Evolutionary conservation across 2,797 vertebrate genomes (phyloP).

Genomic region (Coregonus suidteri): DNA sequence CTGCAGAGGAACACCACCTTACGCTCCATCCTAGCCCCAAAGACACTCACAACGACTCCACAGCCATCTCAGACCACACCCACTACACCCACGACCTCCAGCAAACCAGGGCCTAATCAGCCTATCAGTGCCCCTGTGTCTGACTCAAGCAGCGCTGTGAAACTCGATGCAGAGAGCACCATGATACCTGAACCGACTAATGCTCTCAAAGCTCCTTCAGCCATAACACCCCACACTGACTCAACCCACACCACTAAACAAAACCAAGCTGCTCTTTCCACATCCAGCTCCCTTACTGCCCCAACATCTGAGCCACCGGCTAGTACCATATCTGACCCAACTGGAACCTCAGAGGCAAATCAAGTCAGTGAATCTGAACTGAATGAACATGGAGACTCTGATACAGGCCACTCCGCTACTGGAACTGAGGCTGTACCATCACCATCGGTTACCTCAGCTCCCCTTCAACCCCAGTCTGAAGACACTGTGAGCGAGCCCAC

Average conservation of each 20-base stretch:
- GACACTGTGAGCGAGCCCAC: not conserved
- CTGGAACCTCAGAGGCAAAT: not conserved
- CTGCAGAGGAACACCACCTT: slow-evolving; percentile 70
- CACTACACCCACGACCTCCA: not conserved
- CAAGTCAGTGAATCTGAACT: not conserved
- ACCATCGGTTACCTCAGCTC: not conserved
- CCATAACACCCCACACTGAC: not conserved
- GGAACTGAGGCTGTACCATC: not conserved
- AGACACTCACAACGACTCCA: not conserved
- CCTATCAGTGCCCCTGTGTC: not conserved
- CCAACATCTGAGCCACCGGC: not conserved
- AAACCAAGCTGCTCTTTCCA: not conserved
- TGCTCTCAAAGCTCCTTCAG: not conserved
- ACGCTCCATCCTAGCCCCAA: slow-evolving; percentile 47
- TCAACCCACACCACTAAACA: not conserved
- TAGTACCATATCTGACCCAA: not conserved
- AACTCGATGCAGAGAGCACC: not conserved
- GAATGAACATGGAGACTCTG: not conserved
- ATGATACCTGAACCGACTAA: not conserved
- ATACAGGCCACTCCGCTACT: not conserved
- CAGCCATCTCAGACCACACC: not conserved
- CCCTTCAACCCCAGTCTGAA: not conserved
- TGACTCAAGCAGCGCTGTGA: not conserved
- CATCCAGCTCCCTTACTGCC: not conserved
- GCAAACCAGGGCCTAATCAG: not conserved